Base-by-base conservation (phyloP, 2,797 vertebrate species). In the Sebastes wilsoni region DNA sequence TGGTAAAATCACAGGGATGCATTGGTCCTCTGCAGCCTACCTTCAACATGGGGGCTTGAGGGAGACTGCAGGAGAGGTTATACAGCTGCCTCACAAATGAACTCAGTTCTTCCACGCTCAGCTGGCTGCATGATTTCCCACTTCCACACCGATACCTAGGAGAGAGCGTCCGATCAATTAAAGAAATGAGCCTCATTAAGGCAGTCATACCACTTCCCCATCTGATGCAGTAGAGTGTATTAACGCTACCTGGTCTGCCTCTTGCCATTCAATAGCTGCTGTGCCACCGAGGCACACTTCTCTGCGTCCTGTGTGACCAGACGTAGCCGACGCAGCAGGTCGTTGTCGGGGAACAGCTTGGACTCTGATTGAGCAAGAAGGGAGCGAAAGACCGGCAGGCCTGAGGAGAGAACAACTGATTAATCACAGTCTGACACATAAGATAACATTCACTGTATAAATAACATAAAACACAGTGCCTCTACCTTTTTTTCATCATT, bases 51-150 rank as follows among this genome's bases (percentile, higher is more conserved):
- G 97, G 97, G 0, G 98, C 97, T 88, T 99, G 98, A 25, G 94
- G 95, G 77, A 99, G 97, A 56, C 97, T 94, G 62, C 98, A 99
- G 32, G 96, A 97, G 6, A 99, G 96, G 81, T 97, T 98, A 14
- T 98, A 96, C 7, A 99, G 94, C 90, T 99, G 98, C 81, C 97
- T 95, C 66, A 99, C 97, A 5, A 99, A 99, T 4, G 98, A 95
- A 74, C 97, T 96, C 52, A 99, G 96, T 92, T 99, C 98, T 59
- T 96, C 97, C 88, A 99, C 97, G 0, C 96, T 97, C 92, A 99
- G 90, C 88, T 98, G 98, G 85, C 97, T 99, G 72, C 94, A 97
- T 6, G 97, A 97, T 77, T 98, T 99, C 2, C 96, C 98, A 76
- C 96, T 96, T 13, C 97, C 97, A 13, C 96, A 97, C 38, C 97